These are phyloP conservation scores for Papilio machaon DNA, from an alignment of 1,140 invertebrate species.

Conservation along the genomic window DNA sequence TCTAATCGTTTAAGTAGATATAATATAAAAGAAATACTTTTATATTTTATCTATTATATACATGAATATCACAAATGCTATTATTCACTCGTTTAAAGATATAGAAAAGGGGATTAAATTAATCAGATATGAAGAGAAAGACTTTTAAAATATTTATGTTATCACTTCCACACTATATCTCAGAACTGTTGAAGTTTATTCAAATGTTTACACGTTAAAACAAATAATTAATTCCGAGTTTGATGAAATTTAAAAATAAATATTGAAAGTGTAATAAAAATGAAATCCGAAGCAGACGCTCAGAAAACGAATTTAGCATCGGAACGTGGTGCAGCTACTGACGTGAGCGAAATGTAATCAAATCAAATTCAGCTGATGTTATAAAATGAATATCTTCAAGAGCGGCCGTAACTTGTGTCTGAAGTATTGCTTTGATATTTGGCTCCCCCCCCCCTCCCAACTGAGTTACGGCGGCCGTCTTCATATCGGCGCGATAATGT, in stretches of 20 bases:
- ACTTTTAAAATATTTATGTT: no score
- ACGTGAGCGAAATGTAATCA: slow-evolving; percentile 20
- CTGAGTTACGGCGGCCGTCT: slow-evolving; percentile 17
- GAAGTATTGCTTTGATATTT: slow-evolving; percentile 32
- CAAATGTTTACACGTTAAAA: background rate
- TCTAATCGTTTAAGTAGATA: slow-evolving; percentile 10
- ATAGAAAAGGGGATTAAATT: background rate
- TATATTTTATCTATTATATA: slow-evolving; percentile 11
- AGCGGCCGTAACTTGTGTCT: slow-evolving; percentile 13
- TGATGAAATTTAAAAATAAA: background rate
- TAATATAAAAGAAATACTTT: background rate
- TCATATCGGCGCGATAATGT: slow-evolving; percentile 27
- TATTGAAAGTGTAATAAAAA: background rate
- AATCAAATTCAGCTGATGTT: slow-evolving; percentile 10
- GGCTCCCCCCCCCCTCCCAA: background rate
- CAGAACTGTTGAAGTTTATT: background rate
- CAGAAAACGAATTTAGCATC: slow-evolving; percentile 20
- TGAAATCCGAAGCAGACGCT: background rate
- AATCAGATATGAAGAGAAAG: no score
- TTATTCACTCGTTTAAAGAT: background rate
- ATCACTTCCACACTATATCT: background rate
- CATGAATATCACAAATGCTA: background rate
- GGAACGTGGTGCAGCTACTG: background rate
- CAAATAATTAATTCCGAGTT: background rate
- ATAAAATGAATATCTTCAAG: slow-evolving; percentile 29